Conservation (phyloP, 64 coral and sea anemone species). For the Stylophora pistillata region DNA sequence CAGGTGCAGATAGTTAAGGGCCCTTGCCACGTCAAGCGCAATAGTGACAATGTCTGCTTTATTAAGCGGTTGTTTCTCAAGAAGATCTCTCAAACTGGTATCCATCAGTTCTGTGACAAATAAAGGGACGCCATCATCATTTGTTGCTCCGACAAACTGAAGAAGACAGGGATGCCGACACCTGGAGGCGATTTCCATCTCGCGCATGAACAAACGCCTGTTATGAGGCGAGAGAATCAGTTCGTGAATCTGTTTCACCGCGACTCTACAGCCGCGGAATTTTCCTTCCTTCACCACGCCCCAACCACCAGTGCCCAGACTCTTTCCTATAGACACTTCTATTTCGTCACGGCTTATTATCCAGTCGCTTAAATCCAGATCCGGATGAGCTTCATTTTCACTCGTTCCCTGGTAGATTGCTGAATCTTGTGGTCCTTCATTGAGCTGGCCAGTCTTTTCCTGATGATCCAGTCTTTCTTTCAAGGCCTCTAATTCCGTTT, state of each 20-base stretch:
- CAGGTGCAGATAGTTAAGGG: slow-evolving; percentile 84
- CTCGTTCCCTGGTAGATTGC: neutral
- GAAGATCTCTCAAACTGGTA: slow-evolving; percentile 58
- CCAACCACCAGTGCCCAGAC: slow-evolving; percentile 78
- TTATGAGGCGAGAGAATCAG: slow-evolving; percentile 93
- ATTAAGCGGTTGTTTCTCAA: slow-evolving; percentile 48
- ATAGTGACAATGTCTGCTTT: slow-evolving; percentile 60
- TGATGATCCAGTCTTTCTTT: neutral
- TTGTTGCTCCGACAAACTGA: slow-evolving; percentile 95
- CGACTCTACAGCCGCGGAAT: slow-evolving; percentile 86
- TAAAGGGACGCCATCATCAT: slow-evolving; percentile 79
- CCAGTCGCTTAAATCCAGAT: slow-evolving; percentile 63
- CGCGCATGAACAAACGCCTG: slow-evolving; percentile 82
- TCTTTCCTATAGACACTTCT: slow-evolving; percentile 27
- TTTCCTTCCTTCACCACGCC: slow-evolving; percentile 74
- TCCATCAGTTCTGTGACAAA: slow-evolving; percentile 91
- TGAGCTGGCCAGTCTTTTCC: slow-evolving; percentile 20
- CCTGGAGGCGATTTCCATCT: slow-evolving; percentile 88
- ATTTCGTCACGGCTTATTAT: slow-evolving; percentile 76
- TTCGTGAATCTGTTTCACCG: slow-evolving; percentile 91
- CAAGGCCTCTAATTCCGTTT: slow-evolving; percentile 48
- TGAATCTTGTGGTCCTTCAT: slow-evolving; percentile 9
- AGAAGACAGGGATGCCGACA: slow-evolving; percentile 89
- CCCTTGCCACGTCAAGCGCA: slow-evolving; percentile 72
- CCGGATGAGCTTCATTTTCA: slow-evolving; percentile 4